Evolutionary conservation across 1,140 invertebrate genomes (phyloP).

Genomic region (Bathynomus jamesi): DNA sequence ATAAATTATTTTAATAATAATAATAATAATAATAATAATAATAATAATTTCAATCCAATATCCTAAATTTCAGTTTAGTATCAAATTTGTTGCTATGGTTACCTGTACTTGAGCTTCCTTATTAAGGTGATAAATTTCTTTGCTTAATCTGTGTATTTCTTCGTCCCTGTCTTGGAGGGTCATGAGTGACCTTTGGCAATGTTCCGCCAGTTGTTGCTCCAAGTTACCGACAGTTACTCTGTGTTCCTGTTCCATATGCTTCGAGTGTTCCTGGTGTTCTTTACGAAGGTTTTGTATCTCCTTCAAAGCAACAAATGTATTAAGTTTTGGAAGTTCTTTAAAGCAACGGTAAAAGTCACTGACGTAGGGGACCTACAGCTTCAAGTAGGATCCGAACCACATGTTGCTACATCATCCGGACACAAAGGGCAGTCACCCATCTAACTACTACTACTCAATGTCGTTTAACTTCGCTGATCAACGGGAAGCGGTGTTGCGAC

Average conservation of each 20-base stretch:
- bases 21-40: conserved; percentile 2
- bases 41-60: not conserved
- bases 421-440: too few relatives aligned
- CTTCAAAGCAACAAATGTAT: too few relatives aligned
- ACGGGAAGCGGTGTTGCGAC: too few relatives aligned
- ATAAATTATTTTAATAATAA: not conserved
- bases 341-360: too few relatives aligned
- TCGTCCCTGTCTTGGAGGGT: conserved; percentile 71
- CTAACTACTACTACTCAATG: too few relatives aligned
- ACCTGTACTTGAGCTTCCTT: conserved; percentile 35
- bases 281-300: conserved; percentile 8
- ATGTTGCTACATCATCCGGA: too few relatives aligned
- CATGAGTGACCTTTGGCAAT: conserved; percentile 64
- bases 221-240: conserved; percentile 26
- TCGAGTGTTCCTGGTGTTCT: conserved; percentile 1
- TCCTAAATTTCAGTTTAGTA: not conserved
- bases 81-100: not conserved
- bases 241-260: conserved; percentile 29
- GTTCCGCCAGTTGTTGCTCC: conserved; percentile 52
- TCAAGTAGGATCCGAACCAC: too few relatives aligned
- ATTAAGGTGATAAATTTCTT: conserved; percentile 51
- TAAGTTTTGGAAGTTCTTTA: too few relatives aligned
- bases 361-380: too few relatives aligned
- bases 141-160: conserved; percentile 59
- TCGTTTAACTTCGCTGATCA: too few relatives aligned